Evolutionary conservation across 2,888 invertebrate species (phyloP).

Genomic region (Flexamia atlantica): DNA sequence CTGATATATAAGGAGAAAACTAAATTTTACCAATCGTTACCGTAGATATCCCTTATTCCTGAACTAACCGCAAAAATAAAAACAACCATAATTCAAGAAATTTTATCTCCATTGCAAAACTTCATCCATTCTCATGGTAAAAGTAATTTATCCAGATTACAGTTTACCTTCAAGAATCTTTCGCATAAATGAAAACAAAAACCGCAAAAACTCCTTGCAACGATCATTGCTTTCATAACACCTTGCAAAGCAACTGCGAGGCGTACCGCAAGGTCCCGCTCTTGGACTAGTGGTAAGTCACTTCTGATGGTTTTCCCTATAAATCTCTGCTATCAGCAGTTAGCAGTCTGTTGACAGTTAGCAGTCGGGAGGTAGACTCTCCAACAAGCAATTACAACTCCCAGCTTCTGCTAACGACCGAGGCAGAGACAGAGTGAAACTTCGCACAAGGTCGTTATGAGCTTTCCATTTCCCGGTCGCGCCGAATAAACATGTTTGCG

Average conservation of each 20-base stretch:
- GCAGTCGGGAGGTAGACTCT: background rate
- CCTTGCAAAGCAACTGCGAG: background rate
- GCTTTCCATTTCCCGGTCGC: background rate
- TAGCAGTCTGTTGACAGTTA: background rate
- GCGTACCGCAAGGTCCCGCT: conserved; percentile 4
- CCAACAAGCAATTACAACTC: background rate
- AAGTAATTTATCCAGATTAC: too few species aligned
- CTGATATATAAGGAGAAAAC: too few species aligned
- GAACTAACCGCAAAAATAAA: too few species aligned
- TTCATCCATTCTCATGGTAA: too few species aligned
- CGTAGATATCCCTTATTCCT: too few species aligned
- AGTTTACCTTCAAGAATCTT: background rate
- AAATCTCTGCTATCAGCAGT: conserved; percentile 6
- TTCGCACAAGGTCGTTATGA: conserved; percentile 11
- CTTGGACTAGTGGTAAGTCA: background rate
- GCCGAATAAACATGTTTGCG: conserved; percentile 33
- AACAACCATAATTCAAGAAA: too few species aligned
- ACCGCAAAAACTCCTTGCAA: conserved; percentile 2
- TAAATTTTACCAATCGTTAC: too few species aligned
- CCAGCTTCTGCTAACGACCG: conserved; percentile 13
- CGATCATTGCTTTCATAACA: too few species aligned
- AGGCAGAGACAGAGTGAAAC: background rate
- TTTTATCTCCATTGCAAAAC: too few species aligned
- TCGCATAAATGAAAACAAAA: background rate
- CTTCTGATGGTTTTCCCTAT: conserved; percentile 34